A percentile compares a stretch with the other conserved stretches of the same genome.
Evolutionary conservation across 2,113 vertebrate genomes (phyloP).

Genomic region (Aspiorhynchus laticeps): DNA sequence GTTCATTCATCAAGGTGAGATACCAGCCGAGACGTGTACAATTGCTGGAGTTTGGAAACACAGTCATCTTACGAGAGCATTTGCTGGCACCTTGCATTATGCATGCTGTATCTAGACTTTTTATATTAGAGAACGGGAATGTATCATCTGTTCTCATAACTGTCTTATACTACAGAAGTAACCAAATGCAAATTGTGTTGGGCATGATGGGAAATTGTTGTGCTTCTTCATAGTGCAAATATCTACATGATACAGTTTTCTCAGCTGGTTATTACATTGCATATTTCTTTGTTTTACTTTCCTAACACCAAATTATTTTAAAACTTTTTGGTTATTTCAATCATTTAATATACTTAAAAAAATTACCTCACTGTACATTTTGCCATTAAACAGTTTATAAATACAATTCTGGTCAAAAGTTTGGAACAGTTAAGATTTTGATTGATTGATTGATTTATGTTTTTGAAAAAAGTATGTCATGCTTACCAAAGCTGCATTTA

Average conservation of each 20-base stretch:
- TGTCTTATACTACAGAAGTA: background rate
- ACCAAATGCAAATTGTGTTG: background rate
- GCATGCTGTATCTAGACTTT: background rate
- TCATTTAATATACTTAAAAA: no score
- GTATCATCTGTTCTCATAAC: background rate
- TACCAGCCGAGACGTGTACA: slow-evolving; percentile 55
- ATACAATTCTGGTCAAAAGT: no score
- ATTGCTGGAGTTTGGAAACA: slow-evolving; percentile 52
- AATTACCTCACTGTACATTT: no score
- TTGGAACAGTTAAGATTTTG: no score
- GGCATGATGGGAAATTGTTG: background rate
- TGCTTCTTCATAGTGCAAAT: background rate
- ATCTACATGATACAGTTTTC: background rate
- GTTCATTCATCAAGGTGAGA: slow-evolving; percentile 60
- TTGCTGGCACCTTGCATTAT: slow-evolving; percentile 37
- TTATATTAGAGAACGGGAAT: background rate
- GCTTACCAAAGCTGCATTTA: no score
- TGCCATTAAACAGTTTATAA: no score
- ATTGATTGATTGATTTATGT: no score
- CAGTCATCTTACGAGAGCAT: slow-evolving; percentile 44
- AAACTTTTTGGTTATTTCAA: no score
- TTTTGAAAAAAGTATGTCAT: no score
- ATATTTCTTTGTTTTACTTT: no score
- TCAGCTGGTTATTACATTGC: background rate
- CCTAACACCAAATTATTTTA: no score